Conservation (phyloP, 2,113 vertebrate species). For the Callospermophilus lateralis region DNA sequence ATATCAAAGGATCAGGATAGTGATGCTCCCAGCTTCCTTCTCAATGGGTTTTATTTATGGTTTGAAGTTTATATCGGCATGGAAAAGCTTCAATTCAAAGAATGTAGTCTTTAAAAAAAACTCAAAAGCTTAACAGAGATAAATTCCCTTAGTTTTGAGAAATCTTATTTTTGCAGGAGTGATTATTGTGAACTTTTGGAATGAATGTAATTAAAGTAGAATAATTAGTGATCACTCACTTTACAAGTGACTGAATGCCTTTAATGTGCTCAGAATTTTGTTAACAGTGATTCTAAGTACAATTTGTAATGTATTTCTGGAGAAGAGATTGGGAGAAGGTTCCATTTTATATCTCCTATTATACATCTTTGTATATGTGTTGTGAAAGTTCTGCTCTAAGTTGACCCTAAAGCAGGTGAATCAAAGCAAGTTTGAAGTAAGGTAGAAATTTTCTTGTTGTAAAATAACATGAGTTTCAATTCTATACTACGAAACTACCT, state of each 20-base stretch:
- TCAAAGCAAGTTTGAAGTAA: not conserved
- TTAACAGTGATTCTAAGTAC: constrained; percentile 31
- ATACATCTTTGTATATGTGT: not conserved
- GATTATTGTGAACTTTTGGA: constrained; percentile 65
- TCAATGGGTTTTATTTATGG: constrained; percentile 57
- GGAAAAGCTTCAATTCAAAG: constrained; percentile 55
- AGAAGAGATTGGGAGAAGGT: constrained; percentile 13
- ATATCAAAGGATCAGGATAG: constrained; percentile 10
- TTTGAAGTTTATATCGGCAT: constrained; percentile 60
- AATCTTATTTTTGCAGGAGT: constrained; percentile 36
- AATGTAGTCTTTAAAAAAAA: not conserved
- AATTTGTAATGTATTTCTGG: constrained; percentile 28
- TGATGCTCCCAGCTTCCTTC: not conserved
- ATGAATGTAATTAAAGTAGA: constrained; percentile 58
- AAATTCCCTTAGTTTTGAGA: constrained; percentile 51
- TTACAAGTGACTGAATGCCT: constrained; percentile 34
- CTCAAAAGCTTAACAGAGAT: constrained; percentile 58
- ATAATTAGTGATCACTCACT: constrained; percentile 44
- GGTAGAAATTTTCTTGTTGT: not conserved
- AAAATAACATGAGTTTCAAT: constrained; percentile 37
- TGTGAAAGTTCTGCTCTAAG: constrained; percentile 11
- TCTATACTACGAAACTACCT: not conserved
- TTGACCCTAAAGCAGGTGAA: not conserved
- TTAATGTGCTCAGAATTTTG: constrained; percentile 37
- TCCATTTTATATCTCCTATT: not conserved